Conservation (phyloP, 2,797 vertebrate genomes). For the Anguilla pacifica region DNA sequence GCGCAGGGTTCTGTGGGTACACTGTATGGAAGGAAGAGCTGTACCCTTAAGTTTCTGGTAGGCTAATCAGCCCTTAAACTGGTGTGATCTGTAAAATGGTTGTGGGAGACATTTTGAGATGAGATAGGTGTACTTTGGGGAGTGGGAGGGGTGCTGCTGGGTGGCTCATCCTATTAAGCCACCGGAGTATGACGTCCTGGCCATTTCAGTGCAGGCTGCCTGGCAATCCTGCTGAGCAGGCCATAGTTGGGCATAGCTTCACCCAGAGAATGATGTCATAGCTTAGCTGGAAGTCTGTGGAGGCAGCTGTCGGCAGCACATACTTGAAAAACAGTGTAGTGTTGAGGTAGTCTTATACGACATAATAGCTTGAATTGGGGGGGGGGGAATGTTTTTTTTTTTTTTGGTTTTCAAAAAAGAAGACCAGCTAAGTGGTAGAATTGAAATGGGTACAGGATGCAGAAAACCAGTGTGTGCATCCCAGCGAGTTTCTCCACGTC, state of each 20-base stretch:
- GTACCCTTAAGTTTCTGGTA: neutral
- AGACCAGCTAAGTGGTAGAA: neutral
- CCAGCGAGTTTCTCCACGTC: neutral
- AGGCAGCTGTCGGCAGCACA: neutral
- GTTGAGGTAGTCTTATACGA: neutral
- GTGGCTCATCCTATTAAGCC: neutral
- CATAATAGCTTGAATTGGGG: neutral
- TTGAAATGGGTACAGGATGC: neutral
- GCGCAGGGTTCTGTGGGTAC: neutral
- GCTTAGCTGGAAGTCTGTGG: neutral
- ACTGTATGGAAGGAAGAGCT: neutral
- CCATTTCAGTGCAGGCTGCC: neutral
- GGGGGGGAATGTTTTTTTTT: too few relatives aligned
- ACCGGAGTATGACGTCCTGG: neutral
- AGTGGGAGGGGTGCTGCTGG: neutral
- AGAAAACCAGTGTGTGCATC: neutral
- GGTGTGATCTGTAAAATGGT: neutral
- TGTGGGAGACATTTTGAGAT: neutral
- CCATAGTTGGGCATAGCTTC: neutral
- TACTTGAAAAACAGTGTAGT: neutral
- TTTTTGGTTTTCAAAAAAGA: neutral
- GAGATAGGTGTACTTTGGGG: neutral
- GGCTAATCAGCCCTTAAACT: neutral
- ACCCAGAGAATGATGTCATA: neutral
- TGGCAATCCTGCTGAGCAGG: neutral